phyloP scores from a whole-genome alignment of 2,113 vertebrate genomes.

The Microcebus murinus region DNA sequence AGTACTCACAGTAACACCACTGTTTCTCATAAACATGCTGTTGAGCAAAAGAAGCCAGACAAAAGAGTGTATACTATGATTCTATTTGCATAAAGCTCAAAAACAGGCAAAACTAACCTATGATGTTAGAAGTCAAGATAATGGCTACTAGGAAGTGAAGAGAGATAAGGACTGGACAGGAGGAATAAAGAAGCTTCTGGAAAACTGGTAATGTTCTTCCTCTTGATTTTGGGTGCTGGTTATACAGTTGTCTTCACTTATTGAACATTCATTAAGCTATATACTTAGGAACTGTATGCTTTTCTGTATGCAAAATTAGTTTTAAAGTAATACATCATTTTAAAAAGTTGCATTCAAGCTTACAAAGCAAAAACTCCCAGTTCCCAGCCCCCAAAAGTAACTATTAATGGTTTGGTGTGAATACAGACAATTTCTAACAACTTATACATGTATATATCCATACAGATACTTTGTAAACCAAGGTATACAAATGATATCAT shows the following conservation, averaged over 20 bases:
- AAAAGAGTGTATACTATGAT: background rate
- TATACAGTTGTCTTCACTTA: background rate
- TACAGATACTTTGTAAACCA: background rate
- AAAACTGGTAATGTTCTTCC: background rate
- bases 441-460: background rate
- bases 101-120: background rate
- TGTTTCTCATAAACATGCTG: background rate
- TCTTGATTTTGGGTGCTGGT: background rate
- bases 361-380: background rate
- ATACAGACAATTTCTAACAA: background rate
- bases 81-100: background rate
- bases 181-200: background rate
- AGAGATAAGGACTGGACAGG: background rate
- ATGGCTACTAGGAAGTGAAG: background rate
- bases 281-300: background rate
- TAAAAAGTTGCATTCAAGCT: background rate
- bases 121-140: background rate
- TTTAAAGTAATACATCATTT: background rate
- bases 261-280: background rate
- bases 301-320: background rate
- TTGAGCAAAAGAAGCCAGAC: background rate
- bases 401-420: background rate
- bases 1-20: background rate
- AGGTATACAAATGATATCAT: background rate
- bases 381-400: background rate